A percentile compares a stretch with the other conserved stretches of the same genome.
Conservation (phyloP, 2,113 vertebrate species). For the Columba janthina region DNA sequence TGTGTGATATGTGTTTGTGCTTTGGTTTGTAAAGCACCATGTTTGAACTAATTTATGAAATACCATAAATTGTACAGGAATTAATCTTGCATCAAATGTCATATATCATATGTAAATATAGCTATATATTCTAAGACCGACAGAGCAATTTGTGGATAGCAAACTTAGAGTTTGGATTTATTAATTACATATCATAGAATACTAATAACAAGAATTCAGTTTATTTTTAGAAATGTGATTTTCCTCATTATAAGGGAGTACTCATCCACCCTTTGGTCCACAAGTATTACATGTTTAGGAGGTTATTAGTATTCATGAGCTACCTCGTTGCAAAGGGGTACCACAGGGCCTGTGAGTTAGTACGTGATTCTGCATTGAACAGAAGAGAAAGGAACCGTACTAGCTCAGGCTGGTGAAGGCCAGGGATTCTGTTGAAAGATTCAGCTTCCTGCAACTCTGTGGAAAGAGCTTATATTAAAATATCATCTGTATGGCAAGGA, state of each 20-base stretch:
- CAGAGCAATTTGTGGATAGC: neutral
- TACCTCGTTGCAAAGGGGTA: constrained; percentile 26
- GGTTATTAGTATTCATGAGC: constrained; percentile 58
- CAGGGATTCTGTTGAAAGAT: neutral
- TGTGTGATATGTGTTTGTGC: neutral
- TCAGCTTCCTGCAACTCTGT: neutral
- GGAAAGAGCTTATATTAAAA: neutral
- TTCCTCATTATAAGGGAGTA: constrained; percentile 13
- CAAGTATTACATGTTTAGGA: constrained; percentile 4
- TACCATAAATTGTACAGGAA: neutral
- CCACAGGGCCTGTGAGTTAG: neutral
- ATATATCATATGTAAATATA: neutral
- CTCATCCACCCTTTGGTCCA: constrained; percentile 19
- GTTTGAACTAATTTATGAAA: neutral
- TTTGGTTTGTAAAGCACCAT: neutral
- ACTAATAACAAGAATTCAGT: neutral
- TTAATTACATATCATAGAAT: neutral
- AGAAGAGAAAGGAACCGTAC: neutral
- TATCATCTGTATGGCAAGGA: neutral
- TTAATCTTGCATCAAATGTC: neutral
- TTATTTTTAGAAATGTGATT: constrained; percentile 33
- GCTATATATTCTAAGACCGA: neutral
- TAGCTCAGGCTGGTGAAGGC: neutral
- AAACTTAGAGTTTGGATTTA: constrained; percentile 42
- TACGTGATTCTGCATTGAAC: constrained; percentile 10